Percentiles rank a stretch among this genome's conserved stretches.
These are phyloP conservation scores for Octodon degus DNA, from an alignment of 2,113 vertebrate species.

Conservation along the genomic window DNA sequence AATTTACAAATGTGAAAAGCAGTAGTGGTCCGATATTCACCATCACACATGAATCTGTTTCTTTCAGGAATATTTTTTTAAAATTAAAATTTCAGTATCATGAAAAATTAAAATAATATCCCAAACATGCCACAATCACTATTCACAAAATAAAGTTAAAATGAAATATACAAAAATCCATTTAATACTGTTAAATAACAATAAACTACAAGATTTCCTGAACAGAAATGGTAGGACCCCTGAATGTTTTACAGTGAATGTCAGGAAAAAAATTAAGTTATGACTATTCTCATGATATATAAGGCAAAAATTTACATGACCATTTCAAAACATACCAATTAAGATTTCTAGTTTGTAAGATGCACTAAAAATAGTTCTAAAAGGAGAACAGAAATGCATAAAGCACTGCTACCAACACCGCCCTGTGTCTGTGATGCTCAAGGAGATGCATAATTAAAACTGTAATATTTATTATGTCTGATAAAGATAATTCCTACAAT, in stretches of 20 bases:
- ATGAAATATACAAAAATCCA: conserved; percentile 94
- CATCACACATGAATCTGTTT: conserved; percentile 88
- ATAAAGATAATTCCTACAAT: conserved; percentile 77
- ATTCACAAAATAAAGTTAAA: conserved; percentile 97
- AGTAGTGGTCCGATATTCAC: conserved; percentile 92
- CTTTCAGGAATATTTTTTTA: conserved; percentile 84
- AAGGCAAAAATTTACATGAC: conserved; percentile 90
- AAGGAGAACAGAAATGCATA: conserved; percentile 89
- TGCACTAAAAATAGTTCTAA: conserved; percentile 90
- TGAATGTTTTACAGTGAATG: conserved; percentile 91
- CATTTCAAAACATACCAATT: conserved; percentile 90
- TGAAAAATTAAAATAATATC: conserved; percentile 92
- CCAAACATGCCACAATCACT: conserved; percentile 95
- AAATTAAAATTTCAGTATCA: conserved; percentile 88
- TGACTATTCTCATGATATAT: conserved; percentile 89
- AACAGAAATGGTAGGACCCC: conserved; percentile 93
- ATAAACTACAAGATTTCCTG: conserved; percentile 92
- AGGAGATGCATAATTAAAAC: conserved; percentile 88
- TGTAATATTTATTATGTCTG: conserved; percentile 85
- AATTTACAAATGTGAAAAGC: conserved; percentile 90
- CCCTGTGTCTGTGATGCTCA: conserved; percentile 87
- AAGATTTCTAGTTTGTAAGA: conserved; percentile 91
- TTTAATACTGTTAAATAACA: conserved; percentile 98
- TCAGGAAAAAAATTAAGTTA: conserved; percentile 89
- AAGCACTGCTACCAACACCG: conserved; percentile 88